Evolutionary conservation across 2,797 vertebrate species (phyloP).

Genomic region (Micrastur ruficollis): DNA sequence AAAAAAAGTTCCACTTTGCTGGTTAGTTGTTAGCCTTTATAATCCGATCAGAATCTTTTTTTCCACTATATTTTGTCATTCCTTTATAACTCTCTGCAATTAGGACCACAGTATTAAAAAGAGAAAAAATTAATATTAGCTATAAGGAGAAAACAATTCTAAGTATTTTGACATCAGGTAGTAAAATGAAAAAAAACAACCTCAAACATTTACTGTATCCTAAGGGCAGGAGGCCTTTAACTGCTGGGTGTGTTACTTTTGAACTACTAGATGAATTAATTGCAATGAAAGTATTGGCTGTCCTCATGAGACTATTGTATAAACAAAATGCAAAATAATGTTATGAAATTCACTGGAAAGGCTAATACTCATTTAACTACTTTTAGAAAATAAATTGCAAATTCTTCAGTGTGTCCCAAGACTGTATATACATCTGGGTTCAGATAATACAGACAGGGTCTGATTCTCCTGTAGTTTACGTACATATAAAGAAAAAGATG

Average conservation of each 20-base stretch:
- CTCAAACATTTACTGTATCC: slow-evolving; percentile 18
- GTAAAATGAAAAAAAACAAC: slow-evolving; percentile 36
- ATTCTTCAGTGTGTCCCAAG: background rate
- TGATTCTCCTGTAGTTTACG: background rate
- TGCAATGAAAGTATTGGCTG: slow-evolving; percentile 13
- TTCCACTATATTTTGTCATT: slow-evolving; percentile 68
- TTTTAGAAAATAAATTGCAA: background rate
- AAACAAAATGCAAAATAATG: background rate
- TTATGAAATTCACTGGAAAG: slow-evolving; percentile 26
- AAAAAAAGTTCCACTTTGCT: slow-evolving; percentile 88
- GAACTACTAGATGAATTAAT: slow-evolving; percentile 50
- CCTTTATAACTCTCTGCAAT: slow-evolving; percentile 68
- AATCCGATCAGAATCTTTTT: slow-evolving; percentile 65
- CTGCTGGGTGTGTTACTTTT: background rate
- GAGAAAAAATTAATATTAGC: slow-evolving; percentile 47
- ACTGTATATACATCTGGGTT: background rate
- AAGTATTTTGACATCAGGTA: slow-evolving; percentile 80
- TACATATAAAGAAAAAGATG: background rate
- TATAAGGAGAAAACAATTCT: slow-evolving; percentile 68
- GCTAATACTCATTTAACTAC: background rate
- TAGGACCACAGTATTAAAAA: slow-evolving; percentile 63
- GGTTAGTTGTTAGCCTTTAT: slow-evolving; percentile 79
- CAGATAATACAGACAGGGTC: background rate
- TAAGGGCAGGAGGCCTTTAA: slow-evolving; percentile 15
- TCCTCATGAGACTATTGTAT: slow-evolving; percentile 20